Evolutionary conservation across 2,888 invertebrate genomes (phyloP), one percentile per base, ranked within the genome.

Genomic region (Furcula furcula): DNA sequence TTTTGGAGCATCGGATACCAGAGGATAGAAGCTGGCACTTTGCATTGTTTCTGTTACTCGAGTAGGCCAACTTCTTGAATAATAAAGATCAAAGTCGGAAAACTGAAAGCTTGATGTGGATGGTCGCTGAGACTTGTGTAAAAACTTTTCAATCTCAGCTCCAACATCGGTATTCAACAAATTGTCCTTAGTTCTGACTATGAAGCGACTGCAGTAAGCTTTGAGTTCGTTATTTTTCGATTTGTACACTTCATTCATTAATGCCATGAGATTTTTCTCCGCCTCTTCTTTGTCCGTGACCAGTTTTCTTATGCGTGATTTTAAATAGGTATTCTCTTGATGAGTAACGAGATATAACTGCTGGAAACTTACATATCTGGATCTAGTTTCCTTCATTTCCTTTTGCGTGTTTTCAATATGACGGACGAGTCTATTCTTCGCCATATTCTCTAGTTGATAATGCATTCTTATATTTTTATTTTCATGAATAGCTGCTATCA

Each of bases 241-340:
- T 30, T 68, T 64, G 45, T 73, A 82, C 7, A 86, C 59, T 62
- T 77, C 67, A 40, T 74, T 78, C 18, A 85, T 62, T 20, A 88
- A 52, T 23, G 46, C 56, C 45, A 77, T 55, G 0, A 85, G 51
- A 44, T 77, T 78, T 36, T 61, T 75, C 44, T 81, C 78, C 0
- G 67, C 63, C 7, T 72, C 65, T 11, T 73, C 66, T 47, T 80
- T 87, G 34, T 83, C 77, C 39, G 62, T 56, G 1, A 47, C 55
- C 0, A 87, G 36, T 57, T 77, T 79, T 30, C 58, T 62, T 19
- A 87, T 29, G 2, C 76, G 66, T 15, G 57, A 59, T 51, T 78
- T 83, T 11, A 87, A 48, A 49, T 72, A 80, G 23, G 56, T 44
- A 49, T 86, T 88, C 64, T 87, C 87, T 58, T 82, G 78, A 15